phyloP scores from a whole-genome alignment of 2,888 invertebrate species.

The Drosophila nigricruria region DNA sequence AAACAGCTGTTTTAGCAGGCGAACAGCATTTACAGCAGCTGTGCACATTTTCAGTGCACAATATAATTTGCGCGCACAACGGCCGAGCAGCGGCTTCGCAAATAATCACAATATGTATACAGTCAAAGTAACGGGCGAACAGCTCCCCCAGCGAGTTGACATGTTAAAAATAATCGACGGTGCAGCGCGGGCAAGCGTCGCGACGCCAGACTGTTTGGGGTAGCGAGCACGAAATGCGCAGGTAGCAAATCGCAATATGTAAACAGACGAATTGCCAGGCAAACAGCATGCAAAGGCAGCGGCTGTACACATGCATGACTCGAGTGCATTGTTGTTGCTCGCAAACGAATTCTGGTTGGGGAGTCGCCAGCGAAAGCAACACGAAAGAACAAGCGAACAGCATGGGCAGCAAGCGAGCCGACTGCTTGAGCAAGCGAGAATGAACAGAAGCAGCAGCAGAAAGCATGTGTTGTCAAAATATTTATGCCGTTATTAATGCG shows the following conservation, averaged over 20 bases:
- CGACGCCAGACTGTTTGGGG: background rate
- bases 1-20: slow-evolving; percentile 16
- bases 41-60: background rate
- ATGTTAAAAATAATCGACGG: slow-evolving; percentile 7
- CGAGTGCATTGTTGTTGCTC: background rate
- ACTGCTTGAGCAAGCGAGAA: slow-evolving; percentile 8
- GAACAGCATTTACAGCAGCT: slow-evolving; percentile 1
- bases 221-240: background rate
- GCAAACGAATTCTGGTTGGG: slow-evolving; percentile 7
- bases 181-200: background rate
- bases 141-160: background rate
- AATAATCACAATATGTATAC: slow-evolving; percentile 18
- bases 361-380: slow-evolving; percentile 14
- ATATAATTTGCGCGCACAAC: background rate
- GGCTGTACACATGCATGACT: background rate
- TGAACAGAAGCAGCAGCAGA: background rate
- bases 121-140: slow-evolving; percentile 21
- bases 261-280: slow-evolving; percentile 17
- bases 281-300: slow-evolving; percentile 1
- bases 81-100: background rate
- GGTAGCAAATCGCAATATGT: slow-evolving; percentile 17
- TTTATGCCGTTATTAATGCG: slow-evolving; percentile 8
- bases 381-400: slow-evolving; percentile 14
- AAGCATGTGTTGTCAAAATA: slow-evolving; percentile 16
- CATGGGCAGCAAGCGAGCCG: slow-evolving; percentile 5